phyloP scores from a whole-genome alignment of 2,797 vertebrate genomes.

The Characodon lateralis region DNA sequence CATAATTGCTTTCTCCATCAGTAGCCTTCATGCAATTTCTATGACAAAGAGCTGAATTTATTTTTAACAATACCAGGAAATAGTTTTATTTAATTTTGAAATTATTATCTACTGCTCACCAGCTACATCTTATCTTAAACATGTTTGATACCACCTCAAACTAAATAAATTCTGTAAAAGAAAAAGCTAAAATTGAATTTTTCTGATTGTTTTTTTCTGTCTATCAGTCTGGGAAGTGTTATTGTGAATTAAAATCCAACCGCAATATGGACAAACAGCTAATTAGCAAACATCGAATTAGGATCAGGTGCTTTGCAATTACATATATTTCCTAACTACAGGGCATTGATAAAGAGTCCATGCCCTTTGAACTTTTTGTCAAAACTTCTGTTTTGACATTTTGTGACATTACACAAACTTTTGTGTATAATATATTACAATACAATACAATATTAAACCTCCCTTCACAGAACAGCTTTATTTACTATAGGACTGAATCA shows the following conservation, averaged over 20 bases:
- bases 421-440: not conserved
- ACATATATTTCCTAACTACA: not conserved
- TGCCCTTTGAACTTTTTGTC: too few species aligned
- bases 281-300: not conserved
- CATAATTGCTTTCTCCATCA: slow-evolving; percentile 63
- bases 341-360: too few species aligned
- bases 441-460: not conserved
- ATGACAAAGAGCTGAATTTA: slow-evolving; percentile 42
- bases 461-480: not conserved
- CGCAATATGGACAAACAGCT: not conserved
- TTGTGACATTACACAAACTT: not conserved
- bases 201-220: not conserved
- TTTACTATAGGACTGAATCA: not conserved
- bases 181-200: not conserved
- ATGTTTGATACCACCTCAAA: slow-evolving; percentile 11
- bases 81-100: slow-evolving; percentile 32
- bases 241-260: not conserved
- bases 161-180: slow-evolving; percentile 3
- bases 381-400: not conserved
- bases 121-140: not conserved
- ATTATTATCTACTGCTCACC: slow-evolving; percentile 34
- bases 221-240: not conserved
- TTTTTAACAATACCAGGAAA: slow-evolving; percentile 45
- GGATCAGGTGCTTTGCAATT: not conserved
- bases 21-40: slow-evolving; percentile 39